Conservation (phyloP, 2,888 invertebrate genomes). For the Epistrophe grossulariae region DNA sequence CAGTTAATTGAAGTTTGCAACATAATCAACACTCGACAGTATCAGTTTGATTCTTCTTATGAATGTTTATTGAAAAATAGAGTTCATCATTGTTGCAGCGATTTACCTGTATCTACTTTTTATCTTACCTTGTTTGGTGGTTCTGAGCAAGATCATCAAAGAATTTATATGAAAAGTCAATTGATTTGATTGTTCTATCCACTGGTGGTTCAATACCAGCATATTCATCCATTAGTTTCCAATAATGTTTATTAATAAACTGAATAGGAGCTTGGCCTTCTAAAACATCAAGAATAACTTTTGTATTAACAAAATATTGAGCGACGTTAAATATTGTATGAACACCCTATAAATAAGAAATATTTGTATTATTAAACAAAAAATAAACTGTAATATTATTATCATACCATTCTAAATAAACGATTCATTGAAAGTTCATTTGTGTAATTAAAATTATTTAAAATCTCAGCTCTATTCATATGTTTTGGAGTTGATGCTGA, state of each 20-base stretch:
- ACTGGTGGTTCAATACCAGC: slow-evolving; percentile 87
- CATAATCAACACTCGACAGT: no score
- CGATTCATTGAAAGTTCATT: slow-evolving; percentile 63
- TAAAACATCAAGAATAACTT: slow-evolving; percentile 89
- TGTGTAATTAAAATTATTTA: slow-evolving; percentile 57
- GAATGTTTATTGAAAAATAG: no score
- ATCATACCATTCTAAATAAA: slow-evolving; percentile 65
- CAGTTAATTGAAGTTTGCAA: no score
- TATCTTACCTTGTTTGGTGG: slow-evolving; percentile 78
- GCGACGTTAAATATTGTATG: slow-evolving; percentile 90
- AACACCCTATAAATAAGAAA: slow-evolving; percentile 85
- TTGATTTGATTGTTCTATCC: slow-evolving; percentile 86
- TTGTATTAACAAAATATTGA: slow-evolving; percentile 88
- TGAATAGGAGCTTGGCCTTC: slow-evolving; percentile 86
- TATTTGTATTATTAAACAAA: background rate
- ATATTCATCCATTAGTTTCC: slow-evolving; percentile 85
- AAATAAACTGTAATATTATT: background rate
- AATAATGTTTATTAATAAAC: slow-evolving; percentile 87
- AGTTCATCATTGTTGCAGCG: no score
- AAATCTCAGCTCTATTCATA: slow-evolving; percentile 80
- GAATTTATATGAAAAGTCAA: slow-evolving; percentile 90
- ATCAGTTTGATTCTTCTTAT: no score
- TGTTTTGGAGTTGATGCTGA: slow-evolving; percentile 88
- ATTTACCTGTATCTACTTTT: background rate
- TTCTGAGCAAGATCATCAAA: slow-evolving; percentile 84